Conservation (phyloP, 2,797 vertebrate genomes). For the Eleutherodactylus coqui region DNA sequence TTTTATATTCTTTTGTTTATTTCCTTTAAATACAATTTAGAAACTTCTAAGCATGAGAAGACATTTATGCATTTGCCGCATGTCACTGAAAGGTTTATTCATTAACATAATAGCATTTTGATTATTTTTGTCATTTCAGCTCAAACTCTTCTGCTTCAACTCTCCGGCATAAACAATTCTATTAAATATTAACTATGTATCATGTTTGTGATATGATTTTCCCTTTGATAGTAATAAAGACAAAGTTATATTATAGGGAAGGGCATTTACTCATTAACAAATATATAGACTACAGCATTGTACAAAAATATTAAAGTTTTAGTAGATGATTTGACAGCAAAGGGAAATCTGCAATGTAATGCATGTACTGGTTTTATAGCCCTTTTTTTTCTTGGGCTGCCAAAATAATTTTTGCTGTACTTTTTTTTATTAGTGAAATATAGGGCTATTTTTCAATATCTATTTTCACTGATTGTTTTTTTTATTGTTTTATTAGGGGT, state of each 20-base stretch:
- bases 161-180: slow-evolving; percentile 23
- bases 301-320: slow-evolving; percentile 18
- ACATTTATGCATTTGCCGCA: not conserved
- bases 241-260: slow-evolving; percentile 13
- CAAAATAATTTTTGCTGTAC: too few species aligned
- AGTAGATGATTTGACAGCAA: not conserved
- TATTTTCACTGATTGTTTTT: too few species aligned
- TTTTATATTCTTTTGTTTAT: not conserved
- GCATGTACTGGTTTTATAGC: too few species aligned
- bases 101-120: slow-evolving; percentile 34
- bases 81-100: not conserved
- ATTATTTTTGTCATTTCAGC: slow-evolving; percentile 29
- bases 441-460: too few species aligned
- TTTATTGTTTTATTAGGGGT: too few species aligned
- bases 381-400: too few species aligned
- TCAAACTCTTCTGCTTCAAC: not conserved
- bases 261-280: not conserved
- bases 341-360: too few species aligned
- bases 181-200: slow-evolving; percentile 29
- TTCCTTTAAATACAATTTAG: not conserved
- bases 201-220: not conserved
- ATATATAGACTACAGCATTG: not conserved
- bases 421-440: too few species aligned
- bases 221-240: slow-evolving; percentile 4
- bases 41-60: not conserved